Conservation (phyloP, 2,113 vertebrate species). For the Centropus unirufus region DNA sequence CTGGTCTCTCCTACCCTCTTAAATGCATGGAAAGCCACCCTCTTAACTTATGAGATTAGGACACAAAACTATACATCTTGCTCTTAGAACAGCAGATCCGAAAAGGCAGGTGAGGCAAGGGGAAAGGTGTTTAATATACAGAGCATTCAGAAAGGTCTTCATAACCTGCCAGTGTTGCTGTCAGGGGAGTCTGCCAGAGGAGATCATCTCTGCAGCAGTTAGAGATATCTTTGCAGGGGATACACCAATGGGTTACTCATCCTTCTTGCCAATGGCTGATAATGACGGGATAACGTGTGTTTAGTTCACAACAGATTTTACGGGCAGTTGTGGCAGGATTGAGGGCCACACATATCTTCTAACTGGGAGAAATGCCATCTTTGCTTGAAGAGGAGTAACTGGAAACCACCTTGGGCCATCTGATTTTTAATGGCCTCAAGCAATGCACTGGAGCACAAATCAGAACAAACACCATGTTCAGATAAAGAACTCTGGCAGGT, state of each 20-base stretch:
- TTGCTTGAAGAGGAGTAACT: neutral
- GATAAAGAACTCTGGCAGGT: neutral
- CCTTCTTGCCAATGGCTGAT: neutral
- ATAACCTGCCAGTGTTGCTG: neutral
- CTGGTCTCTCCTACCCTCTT: neutral
- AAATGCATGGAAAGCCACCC: neutral
- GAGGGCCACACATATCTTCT: neutral
- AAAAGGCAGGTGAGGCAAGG: neutral
- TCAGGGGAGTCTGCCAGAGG: neutral
- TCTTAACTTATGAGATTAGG: neutral
- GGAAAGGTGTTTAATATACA: neutral
- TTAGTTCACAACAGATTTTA: neutral
- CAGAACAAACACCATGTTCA: neutral
- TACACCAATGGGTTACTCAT: neutral
- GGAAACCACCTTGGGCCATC: neutral
- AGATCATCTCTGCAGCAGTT: neutral
- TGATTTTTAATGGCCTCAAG: neutral
- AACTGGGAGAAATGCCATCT: neutral
- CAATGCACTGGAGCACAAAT: neutral
- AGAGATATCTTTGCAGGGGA: neutral
- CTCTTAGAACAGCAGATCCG: neutral
- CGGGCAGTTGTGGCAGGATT: neutral
- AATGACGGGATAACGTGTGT: neutral
- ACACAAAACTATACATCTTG: neutral
- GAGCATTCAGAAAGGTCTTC: neutral